Conservation (phyloP, 2,888 invertebrate genomes). For the Metacarcinus magister region DNA sequence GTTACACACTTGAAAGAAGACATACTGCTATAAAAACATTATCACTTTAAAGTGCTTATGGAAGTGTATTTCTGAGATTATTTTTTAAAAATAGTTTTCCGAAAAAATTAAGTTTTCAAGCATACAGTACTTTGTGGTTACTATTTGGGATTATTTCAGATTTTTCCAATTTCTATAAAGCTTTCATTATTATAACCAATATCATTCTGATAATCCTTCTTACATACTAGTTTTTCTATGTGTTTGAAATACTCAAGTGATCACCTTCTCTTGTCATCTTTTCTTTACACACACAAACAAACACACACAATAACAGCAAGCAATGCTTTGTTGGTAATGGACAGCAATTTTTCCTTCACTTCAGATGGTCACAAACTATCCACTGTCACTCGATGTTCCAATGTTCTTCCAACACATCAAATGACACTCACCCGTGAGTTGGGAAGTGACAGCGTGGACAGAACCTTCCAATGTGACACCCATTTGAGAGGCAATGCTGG, state of each 20-base stretch:
- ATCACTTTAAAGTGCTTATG: too few species aligned
- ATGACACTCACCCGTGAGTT: conserved; percentile 65
- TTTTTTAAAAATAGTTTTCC: too few species aligned
- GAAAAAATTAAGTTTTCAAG: not conserved
- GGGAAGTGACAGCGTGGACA: conserved; percentile 54
- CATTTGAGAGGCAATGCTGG: conserved; percentile 77
- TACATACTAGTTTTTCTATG: not conserved
- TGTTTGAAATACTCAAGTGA: not conserved
- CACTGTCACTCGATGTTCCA: not conserved
- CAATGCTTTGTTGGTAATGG: not conserved
- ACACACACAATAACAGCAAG: not conserved
- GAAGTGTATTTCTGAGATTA: too few species aligned
- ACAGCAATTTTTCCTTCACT: not conserved
- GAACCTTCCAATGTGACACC: conserved; percentile 74
- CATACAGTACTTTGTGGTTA: not conserved
- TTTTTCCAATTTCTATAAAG: not conserved
- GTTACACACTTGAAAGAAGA: too few species aligned
- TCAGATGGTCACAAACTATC: not conserved
- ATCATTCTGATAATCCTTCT: not conserved
- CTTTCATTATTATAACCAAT: not conserved
- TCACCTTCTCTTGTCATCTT: not conserved
- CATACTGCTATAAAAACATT: too few species aligned
- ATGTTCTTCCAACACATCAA: not conserved
- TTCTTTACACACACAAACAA: not conserved
- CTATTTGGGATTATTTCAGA: not conserved